Base-by-base conservation (phyloP, 2,797 vertebrate genomes). In the Gymnoscopelus microlampas region DNA sequence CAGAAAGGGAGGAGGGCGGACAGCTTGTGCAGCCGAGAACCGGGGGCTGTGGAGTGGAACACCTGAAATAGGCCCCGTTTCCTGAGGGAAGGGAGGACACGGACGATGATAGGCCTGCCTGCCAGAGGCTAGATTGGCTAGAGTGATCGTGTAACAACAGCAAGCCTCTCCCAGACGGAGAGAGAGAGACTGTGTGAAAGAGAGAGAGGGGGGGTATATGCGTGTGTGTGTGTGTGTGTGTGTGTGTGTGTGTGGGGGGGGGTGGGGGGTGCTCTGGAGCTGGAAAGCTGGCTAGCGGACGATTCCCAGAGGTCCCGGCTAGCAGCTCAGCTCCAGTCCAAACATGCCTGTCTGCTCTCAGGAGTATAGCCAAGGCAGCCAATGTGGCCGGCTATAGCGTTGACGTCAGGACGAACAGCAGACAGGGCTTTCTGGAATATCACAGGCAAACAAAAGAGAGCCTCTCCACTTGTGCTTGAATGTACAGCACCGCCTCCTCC, bases 271-370 rank as follows among this genome's bases (percentile, higher is more conserved):
- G 66, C 71, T 79, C 62, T 72, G 65, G 74, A 80, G 68, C 75
- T 77, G 70, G 50, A 83, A 77, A 82, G 76, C 78, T 83, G 81
- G 79, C 77, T 78, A 72, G 77, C 54, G 12, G 83, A 87, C 74
- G 70, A 87, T 78, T 86, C 85, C 84, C 87, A 85, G 78, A 82
- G 85, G 88, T 83, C 81, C 83, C 71, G 24, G 76, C 77, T 85
- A 80, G 84, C 78, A 80, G 74, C 81, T 88, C 88, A 53, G 64
- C 79, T 80, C 85, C 82, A 80, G 74, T 88, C 85, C 81, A 87
- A 88, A 91, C 83, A 85, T 72, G 82, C 74, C 82, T 89, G 85
- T 83, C 87, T 91, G 84, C 87, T 91, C 86, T 86, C 77, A 24
- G 78, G 79, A 86, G 83, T 77, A 60, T 63, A 64, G 83, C 85